A percentile compares a stretch with the other conserved stretches of the same genome.
These are phyloP conservation scores for Salvelinus fontinalis DNA, from an alignment of 2,113 vertebrate genomes.

Conservation along the genomic window DNA sequence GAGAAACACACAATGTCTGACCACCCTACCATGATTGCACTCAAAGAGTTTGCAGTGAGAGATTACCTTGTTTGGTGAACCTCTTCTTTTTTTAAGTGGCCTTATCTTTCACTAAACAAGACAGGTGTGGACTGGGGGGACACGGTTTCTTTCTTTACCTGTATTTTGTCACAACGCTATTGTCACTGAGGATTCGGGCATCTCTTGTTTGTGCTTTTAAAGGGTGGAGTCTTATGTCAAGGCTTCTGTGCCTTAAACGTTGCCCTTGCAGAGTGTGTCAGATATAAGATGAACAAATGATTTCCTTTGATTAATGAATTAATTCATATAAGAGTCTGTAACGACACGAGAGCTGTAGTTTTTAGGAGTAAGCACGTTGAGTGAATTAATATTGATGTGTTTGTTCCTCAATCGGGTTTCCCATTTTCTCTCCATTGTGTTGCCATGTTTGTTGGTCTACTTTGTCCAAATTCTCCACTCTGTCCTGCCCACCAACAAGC, in stretches of 20 bases:
- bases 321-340: constrained; percentile 26
- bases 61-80: constrained; percentile 78
- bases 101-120: constrained; percentile 76
- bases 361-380: constrained; percentile 51
- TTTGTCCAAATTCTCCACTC: constrained; percentile 24
- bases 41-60: constrained; percentile 78
- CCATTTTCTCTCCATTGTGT: constrained; percentile 58
- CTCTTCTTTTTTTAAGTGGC: constrained; percentile 79
- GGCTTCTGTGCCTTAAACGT: constrained; percentile 82
- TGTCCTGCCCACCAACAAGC: constrained; percentile 51
- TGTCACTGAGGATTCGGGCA: constrained; percentile 70
- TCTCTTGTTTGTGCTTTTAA: constrained; percentile 75
- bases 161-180: constrained; percentile 42
- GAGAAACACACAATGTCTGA: constrained; percentile 31
- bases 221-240: constrained; percentile 82
- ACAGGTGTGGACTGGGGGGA: constrained; percentile 66
- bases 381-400: constrained; percentile 27
- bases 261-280: constrained; percentile 70
- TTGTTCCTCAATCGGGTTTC: constrained; percentile 52
- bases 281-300: constrained; percentile 37
- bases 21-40: constrained; percentile 70
- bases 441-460: constrained; percentile 64
- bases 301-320: constrained; percentile 45
- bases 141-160: constrained; percentile 8
- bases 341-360: constrained; percentile 44